Evolutionary conservation across 37 sponge, comb jelly and placozoan genomes (phyloP).

Genomic region (Cliona cf. orientalis): DNA sequence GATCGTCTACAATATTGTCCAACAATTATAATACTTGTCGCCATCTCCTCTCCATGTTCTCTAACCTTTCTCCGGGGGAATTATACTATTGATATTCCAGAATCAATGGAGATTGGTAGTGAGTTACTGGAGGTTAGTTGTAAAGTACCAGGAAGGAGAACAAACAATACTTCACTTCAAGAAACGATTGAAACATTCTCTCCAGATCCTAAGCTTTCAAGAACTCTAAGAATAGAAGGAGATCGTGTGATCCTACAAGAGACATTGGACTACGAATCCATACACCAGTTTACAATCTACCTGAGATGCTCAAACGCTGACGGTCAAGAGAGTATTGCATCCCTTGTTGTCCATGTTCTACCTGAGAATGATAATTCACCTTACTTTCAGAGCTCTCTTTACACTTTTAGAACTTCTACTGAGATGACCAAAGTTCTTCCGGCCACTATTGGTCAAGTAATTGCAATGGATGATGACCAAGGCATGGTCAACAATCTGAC

Average conservation of each 20-base stretch:
- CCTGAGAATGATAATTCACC: conserved; percentile 21
- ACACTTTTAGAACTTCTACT: not conserved
- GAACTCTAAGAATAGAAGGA: not conserved
- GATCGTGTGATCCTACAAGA: not conserved
- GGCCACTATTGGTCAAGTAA: not conserved
- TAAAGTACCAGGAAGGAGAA: not conserved
- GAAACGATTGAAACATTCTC: not conserved
- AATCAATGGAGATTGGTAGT: not conserved
- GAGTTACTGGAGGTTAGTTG: not conserved
- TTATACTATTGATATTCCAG: not conserved
- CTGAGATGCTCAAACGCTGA: conserved; percentile 1
- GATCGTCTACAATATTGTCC: not conserved
- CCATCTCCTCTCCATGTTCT: not conserved
- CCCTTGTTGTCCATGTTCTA: not conserved
- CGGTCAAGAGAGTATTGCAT: not conserved
- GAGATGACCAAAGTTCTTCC: not conserved
- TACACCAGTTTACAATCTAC: not conserved
- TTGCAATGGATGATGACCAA: conserved; percentile 2
- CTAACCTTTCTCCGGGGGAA: not conserved
- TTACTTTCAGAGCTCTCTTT: conserved; percentile 10
- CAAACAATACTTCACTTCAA: too few species aligned
- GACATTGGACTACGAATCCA: not conserved
- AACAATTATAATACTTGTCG: not conserved
- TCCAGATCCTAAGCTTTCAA: not conserved
- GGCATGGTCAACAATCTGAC: not conserved